Evolutionary conservation across 2,113 vertebrate species (phyloP).

Genomic region (Clinocottus analis): DNA sequence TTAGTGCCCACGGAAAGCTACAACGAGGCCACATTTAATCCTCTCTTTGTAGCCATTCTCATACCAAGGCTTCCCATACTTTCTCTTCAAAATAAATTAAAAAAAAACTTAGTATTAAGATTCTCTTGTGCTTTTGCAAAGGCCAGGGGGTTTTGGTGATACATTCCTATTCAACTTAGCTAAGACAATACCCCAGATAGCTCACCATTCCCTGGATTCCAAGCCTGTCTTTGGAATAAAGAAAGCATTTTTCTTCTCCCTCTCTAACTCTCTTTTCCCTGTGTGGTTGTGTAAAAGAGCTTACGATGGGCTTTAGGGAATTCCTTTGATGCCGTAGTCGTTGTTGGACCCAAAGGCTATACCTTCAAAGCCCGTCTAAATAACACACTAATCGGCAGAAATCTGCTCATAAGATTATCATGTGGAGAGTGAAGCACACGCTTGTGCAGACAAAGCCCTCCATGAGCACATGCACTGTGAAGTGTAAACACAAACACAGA

Average conservation of each 20-base stretch:
- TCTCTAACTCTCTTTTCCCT: constrained; percentile 39
- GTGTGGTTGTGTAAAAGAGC: constrained; percentile 74
- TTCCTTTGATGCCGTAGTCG: constrained; percentile 75
- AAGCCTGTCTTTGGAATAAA: constrained; percentile 63
- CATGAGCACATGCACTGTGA: constrained; percentile 37
- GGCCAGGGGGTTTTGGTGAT: constrained; percentile 58
- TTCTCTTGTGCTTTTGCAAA: constrained; percentile 59
- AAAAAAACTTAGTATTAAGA: too few relatives aligned
- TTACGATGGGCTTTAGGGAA: constrained; percentile 74
- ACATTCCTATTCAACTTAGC: constrained; percentile 72
- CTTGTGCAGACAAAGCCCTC: constrained; percentile 48
- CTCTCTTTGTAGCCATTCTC: constrained; percentile 46
- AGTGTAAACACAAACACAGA: constrained; percentile 68
- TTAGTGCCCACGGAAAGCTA: constrained; percentile 46
- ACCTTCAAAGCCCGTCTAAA: constrained; percentile 80
- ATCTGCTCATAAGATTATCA: constrained; percentile 80
- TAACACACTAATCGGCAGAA: constrained; percentile 79
- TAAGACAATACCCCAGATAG: constrained; percentile 72
- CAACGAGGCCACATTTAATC: constrained; percentile 58
- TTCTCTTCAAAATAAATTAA: too few relatives aligned
- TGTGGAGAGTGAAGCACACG: constrained; percentile 39
- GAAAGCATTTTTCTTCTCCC: constrained; percentile 58
- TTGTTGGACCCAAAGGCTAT: constrained; percentile 67
- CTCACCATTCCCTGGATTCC: constrained; percentile 68
- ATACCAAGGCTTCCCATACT: constrained; percentile 37